Conservation (phyloP, 2,888 invertebrate genomes). For the Cheilosia impressa region DNA sequence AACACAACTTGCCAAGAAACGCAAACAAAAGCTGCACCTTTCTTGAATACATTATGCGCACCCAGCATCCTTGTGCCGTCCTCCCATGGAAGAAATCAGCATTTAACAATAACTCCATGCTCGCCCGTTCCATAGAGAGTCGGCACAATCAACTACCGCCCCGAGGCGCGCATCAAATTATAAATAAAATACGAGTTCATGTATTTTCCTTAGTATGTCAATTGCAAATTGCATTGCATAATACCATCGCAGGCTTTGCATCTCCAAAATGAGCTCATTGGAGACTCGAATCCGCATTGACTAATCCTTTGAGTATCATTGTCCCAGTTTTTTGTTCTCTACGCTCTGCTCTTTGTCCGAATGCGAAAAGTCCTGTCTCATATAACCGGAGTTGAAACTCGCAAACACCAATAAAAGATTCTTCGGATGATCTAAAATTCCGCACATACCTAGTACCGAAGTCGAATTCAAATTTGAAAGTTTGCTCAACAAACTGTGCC, state of each 20-base stretch:
- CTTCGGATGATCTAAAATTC: constrained; percentile 64
- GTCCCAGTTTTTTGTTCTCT: constrained; percentile 23
- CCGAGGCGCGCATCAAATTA: neutral
- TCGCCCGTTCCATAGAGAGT: neutral
- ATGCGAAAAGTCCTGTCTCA: too few relatives aligned
- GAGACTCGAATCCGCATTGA: constrained; percentile 23
- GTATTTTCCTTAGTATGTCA: constrained; percentile 26
- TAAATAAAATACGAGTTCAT: neutral
- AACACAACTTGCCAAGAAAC: too few relatives aligned
- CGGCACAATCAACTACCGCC: constrained; percentile 1
- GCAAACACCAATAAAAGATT: constrained; percentile 68
- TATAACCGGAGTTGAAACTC: constrained; percentile 43
- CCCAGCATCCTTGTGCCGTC: neutral
- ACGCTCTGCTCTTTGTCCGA: neutral
- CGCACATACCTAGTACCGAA: constrained; percentile 22
- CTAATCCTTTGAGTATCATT: constrained; percentile 62
- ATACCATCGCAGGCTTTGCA: constrained; percentile 22
- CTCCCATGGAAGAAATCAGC: neutral
- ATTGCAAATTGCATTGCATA: constrained; percentile 30
- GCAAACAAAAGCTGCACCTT: too few relatives aligned
- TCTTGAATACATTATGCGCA: neutral
- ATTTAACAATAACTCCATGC: neutral
- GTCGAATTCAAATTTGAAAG: constrained; percentile 65
- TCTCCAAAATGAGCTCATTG: constrained; percentile 38
- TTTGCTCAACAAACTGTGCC: constrained; percentile 42